A percentile compares a stretch with the other conserved stretches of the same genome.
Conservation (phyloP, 2,797 vertebrate species). For the Alosa sapidissima region DNA sequence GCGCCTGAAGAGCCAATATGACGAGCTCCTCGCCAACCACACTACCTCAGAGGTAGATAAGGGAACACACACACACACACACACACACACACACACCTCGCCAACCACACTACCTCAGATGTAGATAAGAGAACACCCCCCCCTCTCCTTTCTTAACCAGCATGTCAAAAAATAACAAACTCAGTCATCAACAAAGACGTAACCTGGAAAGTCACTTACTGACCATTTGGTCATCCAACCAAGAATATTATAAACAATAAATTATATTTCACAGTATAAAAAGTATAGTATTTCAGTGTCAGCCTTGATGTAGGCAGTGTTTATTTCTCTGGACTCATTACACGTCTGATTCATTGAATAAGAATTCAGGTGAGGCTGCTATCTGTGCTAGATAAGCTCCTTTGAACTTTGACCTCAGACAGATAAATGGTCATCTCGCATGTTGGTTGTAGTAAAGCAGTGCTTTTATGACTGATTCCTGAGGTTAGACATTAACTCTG, state of each 20-base stretch:
- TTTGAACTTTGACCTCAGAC: neutral
- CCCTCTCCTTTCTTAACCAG: neutral
- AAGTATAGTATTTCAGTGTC: neutral
- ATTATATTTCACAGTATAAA: too few species aligned
- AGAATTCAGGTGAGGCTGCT: neutral
- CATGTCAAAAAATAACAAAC: neutral
- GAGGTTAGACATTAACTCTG: slow-evolving; percentile 35
- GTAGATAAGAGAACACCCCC: slow-evolving; percentile 62
- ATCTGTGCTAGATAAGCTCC: neutral
- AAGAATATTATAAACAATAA: too few species aligned
- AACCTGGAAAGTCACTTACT: neutral
- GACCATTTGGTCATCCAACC: too few species aligned
- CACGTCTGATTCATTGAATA: neutral
- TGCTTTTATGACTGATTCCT: slow-evolving; percentile 33
- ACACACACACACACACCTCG: too few species aligned
- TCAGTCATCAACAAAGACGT: neutral
- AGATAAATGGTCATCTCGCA: neutral
- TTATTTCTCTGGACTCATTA: neutral
- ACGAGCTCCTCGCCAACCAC: slow-evolving; percentile 83
- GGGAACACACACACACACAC: too few species aligned
- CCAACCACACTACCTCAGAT: slow-evolving; percentile 85
- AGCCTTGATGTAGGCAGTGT: neutral
- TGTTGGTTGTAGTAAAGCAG: slow-evolving; percentile 3
- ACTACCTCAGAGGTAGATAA: slow-evolving; percentile 90
- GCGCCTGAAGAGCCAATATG: slow-evolving; percentile 84